phyloP scores from a whole-genome alignment of 64 coral and sea anemone species.

The Exaiptasia diaphana region DNA sequence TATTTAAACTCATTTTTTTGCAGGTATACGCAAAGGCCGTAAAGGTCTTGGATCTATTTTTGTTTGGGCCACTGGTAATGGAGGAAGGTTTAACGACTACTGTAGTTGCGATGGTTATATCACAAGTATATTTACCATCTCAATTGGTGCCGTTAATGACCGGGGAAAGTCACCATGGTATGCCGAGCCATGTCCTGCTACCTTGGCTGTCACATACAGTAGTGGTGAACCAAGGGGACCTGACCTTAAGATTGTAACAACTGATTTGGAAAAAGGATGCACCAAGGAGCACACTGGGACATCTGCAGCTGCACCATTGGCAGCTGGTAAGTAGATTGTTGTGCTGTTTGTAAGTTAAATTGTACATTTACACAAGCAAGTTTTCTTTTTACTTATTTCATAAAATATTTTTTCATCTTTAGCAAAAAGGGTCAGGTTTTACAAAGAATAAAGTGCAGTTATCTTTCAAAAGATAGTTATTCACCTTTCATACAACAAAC shows the following conservation, averaged over 20 bases:
- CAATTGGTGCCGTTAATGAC: slow-evolving; percentile 91
- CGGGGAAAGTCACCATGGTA: slow-evolving; percentile 98
- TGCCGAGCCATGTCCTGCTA: slow-evolving; percentile 87
- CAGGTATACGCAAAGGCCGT: slow-evolving; percentile 87
- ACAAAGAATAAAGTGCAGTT: no score
- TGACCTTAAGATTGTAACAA: slow-evolving; percentile 91
- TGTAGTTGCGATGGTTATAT: slow-evolving; percentile 99
- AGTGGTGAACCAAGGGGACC: slow-evolving; percentile 59
- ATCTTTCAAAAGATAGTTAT: no score
- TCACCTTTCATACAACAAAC: no score
- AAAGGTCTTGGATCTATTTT: slow-evolving; percentile 90
- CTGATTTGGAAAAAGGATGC: slow-evolving; percentile 70
- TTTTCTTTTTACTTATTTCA: no score
- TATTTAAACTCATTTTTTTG: no score
- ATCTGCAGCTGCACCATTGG: slow-evolving; percentile 92
- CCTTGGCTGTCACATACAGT: slow-evolving; percentile 95
- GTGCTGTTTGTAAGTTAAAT: not conserved
- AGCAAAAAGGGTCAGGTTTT: no score
- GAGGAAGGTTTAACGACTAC: slow-evolving; percentile 81
- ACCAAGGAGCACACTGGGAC: slow-evolving; percentile 90
- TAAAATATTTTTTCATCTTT: no score
- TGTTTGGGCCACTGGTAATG: slow-evolving; percentile 99
- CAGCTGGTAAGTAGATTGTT: slow-evolving; percentile 72
- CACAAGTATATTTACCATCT: slow-evolving; percentile 96
- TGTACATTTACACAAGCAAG: not conserved